Conservation (phyloP, 1,140 invertebrate genomes). For the Solenopsis fugax region DNA sequence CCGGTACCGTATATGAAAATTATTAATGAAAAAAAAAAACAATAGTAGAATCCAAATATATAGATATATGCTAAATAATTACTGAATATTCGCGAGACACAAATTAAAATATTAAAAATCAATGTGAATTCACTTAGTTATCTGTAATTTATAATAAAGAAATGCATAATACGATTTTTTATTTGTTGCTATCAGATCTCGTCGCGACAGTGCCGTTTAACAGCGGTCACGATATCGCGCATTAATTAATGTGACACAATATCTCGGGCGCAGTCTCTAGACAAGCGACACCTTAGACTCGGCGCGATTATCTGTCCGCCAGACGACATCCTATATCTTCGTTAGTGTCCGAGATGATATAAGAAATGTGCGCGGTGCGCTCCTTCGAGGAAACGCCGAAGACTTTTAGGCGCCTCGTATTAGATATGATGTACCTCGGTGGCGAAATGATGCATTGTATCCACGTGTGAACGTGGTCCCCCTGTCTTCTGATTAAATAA, state of each 20-base stretch:
- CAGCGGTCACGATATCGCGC: slow-evolving; percentile 31
- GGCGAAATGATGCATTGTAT: slow-evolving; percentile 52
- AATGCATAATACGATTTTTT: slow-evolving; percentile 10
- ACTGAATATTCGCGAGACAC: not conserved
- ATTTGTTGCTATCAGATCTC: not conserved
- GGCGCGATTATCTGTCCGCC: slow-evolving; percentile 52
- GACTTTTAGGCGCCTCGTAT: slow-evolving; percentile 53
- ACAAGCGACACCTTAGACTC: slow-evolving; percentile 40
- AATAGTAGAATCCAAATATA: too few species aligned
- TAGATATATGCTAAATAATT: not conserved
- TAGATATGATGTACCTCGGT: slow-evolving; percentile 52
- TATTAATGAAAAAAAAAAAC: too few species aligned
- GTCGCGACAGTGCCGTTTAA: slow-evolving; percentile 16
- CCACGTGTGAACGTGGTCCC: slow-evolving; percentile 6
- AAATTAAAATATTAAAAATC: not conserved
- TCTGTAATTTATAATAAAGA: not conserved
- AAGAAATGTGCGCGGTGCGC: slow-evolving; percentile 43
- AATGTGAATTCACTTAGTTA: not conserved
- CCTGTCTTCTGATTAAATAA: slow-evolving; percentile 4
- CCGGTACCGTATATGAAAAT: too few species aligned
- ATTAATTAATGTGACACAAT: slow-evolving; percentile 63
- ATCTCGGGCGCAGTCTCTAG: slow-evolving; percentile 18
- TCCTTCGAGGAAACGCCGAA: slow-evolving; percentile 54
- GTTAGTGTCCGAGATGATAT: slow-evolving; percentile 56
- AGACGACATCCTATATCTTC: slow-evolving; percentile 62